Base-by-base conservation (phyloP, 1,140 invertebrate species). In the Andrena cerasifolii region DNA sequence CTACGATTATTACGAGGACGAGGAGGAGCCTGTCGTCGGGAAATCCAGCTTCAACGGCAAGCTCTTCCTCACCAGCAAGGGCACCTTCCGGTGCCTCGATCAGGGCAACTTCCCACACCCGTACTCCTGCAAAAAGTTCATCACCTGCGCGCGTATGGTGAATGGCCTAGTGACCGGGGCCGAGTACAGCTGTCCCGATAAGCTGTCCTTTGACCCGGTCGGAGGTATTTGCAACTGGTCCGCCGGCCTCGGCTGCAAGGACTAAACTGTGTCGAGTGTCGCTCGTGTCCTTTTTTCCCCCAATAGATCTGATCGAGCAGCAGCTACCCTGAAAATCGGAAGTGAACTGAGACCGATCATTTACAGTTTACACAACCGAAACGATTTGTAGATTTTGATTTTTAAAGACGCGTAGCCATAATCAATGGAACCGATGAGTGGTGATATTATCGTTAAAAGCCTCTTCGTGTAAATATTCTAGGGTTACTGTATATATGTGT, bases 221-320 rank as follows among this genome's bases (percentile, higher is more conserved):
- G 97, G 97, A 21, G 97, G 96, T 26, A 98, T 98, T 79, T 98
- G 97, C 88, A 98, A 98, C 89, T 98, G 96, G 96, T 95, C 96
- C 1, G 95, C 95, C 5, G 96, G 95, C 4, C 91, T 96, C 40
- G 95, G 95, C 12, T 97, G 96, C 84, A 94, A 94, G 77, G 95
- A 95, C 71, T 93, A 91, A 82, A 43, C 3, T n/a, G 3, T 31
- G 28, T 8, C 8, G 1, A 33, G 24, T 51, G 0, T 51, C n/a
- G 0, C 10, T 1, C 12, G 18, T n/a, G 14, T 28, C 21, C n/a
- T 45, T n/a, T n/a, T n/a, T n/a, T n/a, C n/a, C n/a, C n/a, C 2
- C 10, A 43, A 21, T 31, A 1, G 14, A 2, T 3, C 3, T 8
- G 49, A 51, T 67, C 5, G 14, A 51, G 36, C 45, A 7, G 21